Evolutionary conservation across 2,113 vertebrate species (phyloP).

Genomic region (Xenus cinereus): DNA sequence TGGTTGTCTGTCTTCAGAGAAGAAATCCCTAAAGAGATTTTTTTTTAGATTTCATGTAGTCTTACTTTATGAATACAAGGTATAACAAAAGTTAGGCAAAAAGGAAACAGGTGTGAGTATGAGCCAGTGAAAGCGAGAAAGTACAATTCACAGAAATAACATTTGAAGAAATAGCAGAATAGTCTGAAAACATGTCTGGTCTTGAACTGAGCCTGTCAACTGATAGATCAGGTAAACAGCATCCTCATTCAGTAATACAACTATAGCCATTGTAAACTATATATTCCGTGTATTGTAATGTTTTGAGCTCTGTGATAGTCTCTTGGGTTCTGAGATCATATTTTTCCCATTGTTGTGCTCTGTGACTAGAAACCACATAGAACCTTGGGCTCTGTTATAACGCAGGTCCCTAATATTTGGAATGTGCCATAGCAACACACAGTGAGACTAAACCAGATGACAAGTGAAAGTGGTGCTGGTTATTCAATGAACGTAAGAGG

Average conservation of each 20-base stretch:
- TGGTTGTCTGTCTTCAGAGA: not conserved
- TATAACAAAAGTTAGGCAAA: not conserved
- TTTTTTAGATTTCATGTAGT: not conserved
- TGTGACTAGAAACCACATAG: conserved; percentile 1
- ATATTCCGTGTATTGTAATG: not conserved
- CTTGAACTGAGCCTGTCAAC: not conserved
- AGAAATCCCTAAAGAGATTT: not conserved
- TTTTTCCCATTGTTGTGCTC: conserved; percentile 50
- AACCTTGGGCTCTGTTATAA: not conserved
- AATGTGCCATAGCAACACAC: conserved; percentile 65
- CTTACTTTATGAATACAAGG: not conserved
- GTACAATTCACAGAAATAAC: conserved; percentile 41
- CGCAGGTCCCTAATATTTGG: conserved; percentile 71
- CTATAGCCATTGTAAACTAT: not conserved
- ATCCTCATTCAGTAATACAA: not conserved
- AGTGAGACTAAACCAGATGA: conserved; percentile 8
- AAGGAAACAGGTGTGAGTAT: conserved; percentile 13
- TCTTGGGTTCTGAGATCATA: not conserved
- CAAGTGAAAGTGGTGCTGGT: conserved; percentile 13
- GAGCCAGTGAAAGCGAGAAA: conserved; percentile 7
- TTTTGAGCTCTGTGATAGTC: not conserved
- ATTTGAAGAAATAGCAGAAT: not conserved
- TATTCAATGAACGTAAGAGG: not conserved
- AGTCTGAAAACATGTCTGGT: not conserved
- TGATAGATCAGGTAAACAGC: not conserved